Evolutionary conservation across 2,888 invertebrate species (phyloP).

Genomic region (Tupiocoris notatus): DNA sequence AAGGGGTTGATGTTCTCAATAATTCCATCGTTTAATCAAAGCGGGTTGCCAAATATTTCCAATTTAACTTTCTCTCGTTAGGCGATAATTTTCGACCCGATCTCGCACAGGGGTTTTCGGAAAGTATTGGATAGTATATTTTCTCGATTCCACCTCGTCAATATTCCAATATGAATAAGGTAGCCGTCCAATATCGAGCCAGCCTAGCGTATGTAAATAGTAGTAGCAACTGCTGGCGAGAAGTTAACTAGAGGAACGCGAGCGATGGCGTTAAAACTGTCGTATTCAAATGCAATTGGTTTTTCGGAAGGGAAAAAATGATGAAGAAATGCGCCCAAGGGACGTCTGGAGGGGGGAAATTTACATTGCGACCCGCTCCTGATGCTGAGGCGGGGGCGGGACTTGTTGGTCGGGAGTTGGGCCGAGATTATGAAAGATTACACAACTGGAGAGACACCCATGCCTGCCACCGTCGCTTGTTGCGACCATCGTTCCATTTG

Average conservation of each 20-base stretch:
- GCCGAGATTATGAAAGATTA: not conserved
- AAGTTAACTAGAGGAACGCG: not conserved
- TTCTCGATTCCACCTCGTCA: not conserved
- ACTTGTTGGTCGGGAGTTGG: not conserved
- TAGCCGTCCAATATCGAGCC: not conserved
- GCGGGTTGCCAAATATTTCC: too few relatives aligned
- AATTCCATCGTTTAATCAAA: too few relatives aligned
- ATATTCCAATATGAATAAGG: not conserved
- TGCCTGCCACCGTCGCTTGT: too few relatives aligned
- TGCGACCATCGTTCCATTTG: slow-evolving; percentile 12
- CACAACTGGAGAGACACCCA: not conserved
- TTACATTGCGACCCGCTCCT: not conserved
- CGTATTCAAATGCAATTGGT: not conserved
- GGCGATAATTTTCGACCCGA: too few relatives aligned
- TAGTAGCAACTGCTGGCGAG: not conserved
- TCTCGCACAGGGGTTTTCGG: too few relatives aligned
- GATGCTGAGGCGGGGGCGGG: not conserved
- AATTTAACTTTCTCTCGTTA: too few relatives aligned
- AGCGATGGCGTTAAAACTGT: not conserved
- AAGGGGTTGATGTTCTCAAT: too few relatives aligned
- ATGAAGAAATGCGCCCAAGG: not conserved
- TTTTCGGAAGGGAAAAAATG: not conserved
- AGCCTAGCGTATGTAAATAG: not conserved
- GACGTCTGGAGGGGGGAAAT: not conserved
- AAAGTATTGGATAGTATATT: too few relatives aligned